Percentiles rank a stretch among this genome's conserved stretches.
phyloP scores from a whole-genome alignment of 2,888 invertebrate species.

The Cybosia mesomella region DNA sequence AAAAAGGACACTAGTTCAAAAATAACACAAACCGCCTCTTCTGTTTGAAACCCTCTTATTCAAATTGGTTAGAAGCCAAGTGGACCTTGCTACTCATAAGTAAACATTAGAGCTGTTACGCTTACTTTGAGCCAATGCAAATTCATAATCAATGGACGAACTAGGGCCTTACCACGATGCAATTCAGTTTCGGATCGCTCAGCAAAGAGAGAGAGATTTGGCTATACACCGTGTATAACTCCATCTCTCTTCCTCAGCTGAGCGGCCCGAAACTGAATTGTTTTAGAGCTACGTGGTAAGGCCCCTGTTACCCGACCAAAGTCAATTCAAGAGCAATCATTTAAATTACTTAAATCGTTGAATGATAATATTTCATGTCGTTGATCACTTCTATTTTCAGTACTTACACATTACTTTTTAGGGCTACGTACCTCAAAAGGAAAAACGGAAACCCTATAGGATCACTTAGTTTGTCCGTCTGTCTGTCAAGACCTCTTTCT shows the following conservation, averaged over 20 bases:
- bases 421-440: no score
- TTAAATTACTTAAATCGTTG: not conserved
- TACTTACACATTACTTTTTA: not conserved
- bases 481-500: no score
- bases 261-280: no score
- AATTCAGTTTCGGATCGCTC: no score
- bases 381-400: slow-evolving; percentile 1
- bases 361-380: not conserved
- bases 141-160: slow-evolving; percentile 6
- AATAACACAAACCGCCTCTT: not conserved
- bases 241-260: no score
- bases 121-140: slow-evolving; percentile 12
- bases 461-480: no score
- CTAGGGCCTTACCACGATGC: no score
- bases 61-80: slow-evolving; percentile 22
- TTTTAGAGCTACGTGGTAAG: no score
- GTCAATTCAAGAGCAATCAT: slow-evolving; percentile 9
- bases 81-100: slow-evolving; percentile 44
- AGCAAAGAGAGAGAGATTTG: no score
- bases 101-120: slow-evolving; percentile 40
- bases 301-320: not conserved
- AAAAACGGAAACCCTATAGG: no score
- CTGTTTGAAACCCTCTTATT: not conserved
- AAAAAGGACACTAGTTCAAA: no score
- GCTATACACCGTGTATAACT: no score